A percentile compares a stretch with the other conserved stretches of the same genome.
Evolutionary conservation across 2,888 invertebrate species (phyloP).

Genomic region (Torymus aiolomorphi): DNA sequence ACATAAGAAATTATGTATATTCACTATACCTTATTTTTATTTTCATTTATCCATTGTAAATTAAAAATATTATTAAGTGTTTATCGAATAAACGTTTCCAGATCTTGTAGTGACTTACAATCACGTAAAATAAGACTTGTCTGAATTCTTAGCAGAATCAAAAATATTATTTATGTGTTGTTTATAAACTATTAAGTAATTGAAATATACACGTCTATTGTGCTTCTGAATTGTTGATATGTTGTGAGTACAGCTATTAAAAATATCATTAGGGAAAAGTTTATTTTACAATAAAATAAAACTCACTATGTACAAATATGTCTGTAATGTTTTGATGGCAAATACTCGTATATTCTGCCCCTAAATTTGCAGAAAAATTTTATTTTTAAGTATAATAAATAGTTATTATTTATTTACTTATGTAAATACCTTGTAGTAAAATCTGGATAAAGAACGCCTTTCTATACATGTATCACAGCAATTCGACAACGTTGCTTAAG

Average conservation of each 20-base stretch:
- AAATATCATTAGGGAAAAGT: too few relatives aligned
- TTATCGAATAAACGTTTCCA: too few relatives aligned
- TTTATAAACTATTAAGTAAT: too few relatives aligned
- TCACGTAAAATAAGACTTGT: neutral
- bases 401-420: constrained; percentile 18
- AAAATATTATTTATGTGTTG: neutral
- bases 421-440: constrained; percentile 19
- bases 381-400: constrained; percentile 2
- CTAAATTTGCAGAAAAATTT: neutral
- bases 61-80: neutral
- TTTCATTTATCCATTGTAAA: constrained; percentile 5
- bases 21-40: constrained; percentile 3
- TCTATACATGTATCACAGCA: constrained; percentile 32
- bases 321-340: neutral
- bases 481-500: constrained; percentile 48
- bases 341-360: neutral
- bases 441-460: neutral
- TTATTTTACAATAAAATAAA: neutral
- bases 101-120: neutral
- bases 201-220: too few relatives aligned
- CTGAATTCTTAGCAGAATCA: neutral
- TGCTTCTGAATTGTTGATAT: too few relatives aligned
- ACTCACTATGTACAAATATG: neutral
- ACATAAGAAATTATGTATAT: constrained; percentile 32
- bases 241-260: too few relatives aligned